A percentile compares a stretch with the other conserved stretches of the same genome.
Conservation (phyloP, 2,888 invertebrate species). For the Drosophila merina region DNA sequence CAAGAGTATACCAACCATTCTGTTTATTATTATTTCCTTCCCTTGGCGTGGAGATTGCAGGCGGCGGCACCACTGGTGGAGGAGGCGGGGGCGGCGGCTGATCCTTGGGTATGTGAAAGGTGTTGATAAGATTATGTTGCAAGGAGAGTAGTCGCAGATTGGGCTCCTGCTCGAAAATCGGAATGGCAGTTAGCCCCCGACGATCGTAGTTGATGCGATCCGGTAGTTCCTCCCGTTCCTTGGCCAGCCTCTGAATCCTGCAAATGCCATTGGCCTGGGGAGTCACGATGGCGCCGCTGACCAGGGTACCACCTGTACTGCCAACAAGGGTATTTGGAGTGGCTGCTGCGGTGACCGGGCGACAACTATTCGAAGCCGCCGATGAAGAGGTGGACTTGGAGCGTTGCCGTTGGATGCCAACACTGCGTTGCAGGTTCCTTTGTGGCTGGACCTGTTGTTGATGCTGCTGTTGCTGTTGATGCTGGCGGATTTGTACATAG, state of each 20-base stretch:
- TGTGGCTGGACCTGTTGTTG: conserved; percentile 49
- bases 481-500: conserved; percentile 64
- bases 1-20: conserved; percentile 30
- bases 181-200: conserved; percentile 92
- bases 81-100: conserved; percentile 45
- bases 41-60: conserved; percentile 38
- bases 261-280: conserved; percentile 83
- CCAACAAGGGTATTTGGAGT: conserved; percentile 60
- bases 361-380: conserved; percentile 71
- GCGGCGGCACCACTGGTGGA: conserved; percentile 25
- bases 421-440: conserved; percentile 54
- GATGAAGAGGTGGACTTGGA: conserved; percentile 81
- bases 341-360: conserved; percentile 61
- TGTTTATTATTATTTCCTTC: conserved; percentile 40
- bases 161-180: conserved; percentile 91
- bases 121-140: conserved; percentile 94
- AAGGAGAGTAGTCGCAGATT: conserved; percentile 93
- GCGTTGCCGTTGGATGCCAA: conserved; percentile 67
- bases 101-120: conserved; percentile 83
- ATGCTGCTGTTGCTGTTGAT: conserved; percentile 55
- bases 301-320: conserved; percentile 60
- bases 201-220: conserved; percentile 95
- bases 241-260: conserved; percentile 88
- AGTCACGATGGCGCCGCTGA: conserved; percentile 73
- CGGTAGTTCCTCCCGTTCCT: conserved; percentile 92